Evolutionary conservation across 2,888 invertebrate species (phyloP), one percentile per base, ranked within the genome.

Genomic region (Agrilus mali): DNA sequence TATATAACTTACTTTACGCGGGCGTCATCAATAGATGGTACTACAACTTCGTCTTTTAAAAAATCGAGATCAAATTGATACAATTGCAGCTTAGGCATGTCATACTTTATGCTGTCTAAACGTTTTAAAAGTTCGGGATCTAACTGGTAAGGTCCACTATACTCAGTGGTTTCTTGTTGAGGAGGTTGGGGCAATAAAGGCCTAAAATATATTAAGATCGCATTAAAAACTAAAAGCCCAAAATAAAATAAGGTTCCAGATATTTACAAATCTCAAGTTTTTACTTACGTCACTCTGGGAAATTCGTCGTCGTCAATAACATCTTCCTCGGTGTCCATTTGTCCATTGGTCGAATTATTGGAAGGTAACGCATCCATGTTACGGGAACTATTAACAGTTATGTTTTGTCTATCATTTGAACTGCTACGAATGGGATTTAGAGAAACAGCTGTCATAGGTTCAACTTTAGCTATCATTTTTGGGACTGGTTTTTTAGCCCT

Each of bases 61-160:
- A 66, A 67, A 37, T 55, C 55, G 15, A 63, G 51, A 53, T 68
- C 63, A 44, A 65, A 60, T 46, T 70, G 67, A 22, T 64, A 54
- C 33, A 74, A 60, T 7, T 55, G 45, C 16, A 52, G 45, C 16
- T 53, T 50, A 20, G 54, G 52, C 36, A 55, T 53, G 4, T 50
- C 44, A 8, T 49, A 52, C 38, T 46, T 43, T 36, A 56, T 47
- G 27, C 60, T 66, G 60, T 87, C 87, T 40, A 87, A 72, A 53
- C 76, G 75, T 27, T 78, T 77, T 52, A 87, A 73, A 47, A 85
- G 70, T 44, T 79, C 75, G 14, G 80, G 76, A 63, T 90, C 88
- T 38, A 92, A 69, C 1, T 82, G 78, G 64, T 86, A 90, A 17
- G 86, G 86, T 15, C 88, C 88, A 1, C 76, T 70, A 4, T 76